Evolutionary conservation across 2,888 invertebrate genomes (phyloP).

Genomic region (Metalampra italica): DNA sequence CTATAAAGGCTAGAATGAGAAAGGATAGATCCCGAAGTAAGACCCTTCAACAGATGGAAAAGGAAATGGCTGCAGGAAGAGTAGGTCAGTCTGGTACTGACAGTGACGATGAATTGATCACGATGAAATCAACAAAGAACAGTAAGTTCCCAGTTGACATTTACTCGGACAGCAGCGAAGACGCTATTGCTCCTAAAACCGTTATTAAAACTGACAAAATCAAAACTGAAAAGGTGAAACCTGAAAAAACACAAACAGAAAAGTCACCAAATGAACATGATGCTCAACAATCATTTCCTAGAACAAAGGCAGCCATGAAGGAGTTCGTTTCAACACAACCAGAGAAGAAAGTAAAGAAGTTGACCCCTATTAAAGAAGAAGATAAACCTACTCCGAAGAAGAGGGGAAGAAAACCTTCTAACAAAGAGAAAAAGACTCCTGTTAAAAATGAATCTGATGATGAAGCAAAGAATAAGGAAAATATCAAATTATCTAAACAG

Average conservation of each 20-base stretch:
- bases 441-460: conserved; percentile 57
- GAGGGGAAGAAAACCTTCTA: conserved; percentile 67
- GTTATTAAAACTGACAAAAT: conserved; percentile 57
- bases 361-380: conserved; percentile 35
- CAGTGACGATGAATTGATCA: conserved; percentile 86
- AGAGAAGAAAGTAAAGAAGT: conserved; percentile 42
- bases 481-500: conserved; percentile 61
- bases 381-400: conserved; percentile 62
- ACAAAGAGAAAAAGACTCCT: conserved; percentile 57
- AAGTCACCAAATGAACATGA: conserved; percentile 82
- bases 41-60: conserved; percentile 84
- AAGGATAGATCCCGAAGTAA: conserved; percentile 77
- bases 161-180: conserved; percentile 90
- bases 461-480: conserved; percentile 72
- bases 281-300: conserved; percentile 82
- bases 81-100: conserved; percentile 82
- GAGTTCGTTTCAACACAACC: conserved; percentile 82
- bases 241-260: conserved; percentile 79
- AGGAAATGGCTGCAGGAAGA: conserved; percentile 81
- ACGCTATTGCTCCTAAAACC: conserved; percentile 38
- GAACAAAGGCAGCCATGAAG: conserved; percentile 92
- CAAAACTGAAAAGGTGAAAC: conserved; percentile 57
- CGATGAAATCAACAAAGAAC: conserved; percentile 77
- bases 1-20: conserved; percentile 51
- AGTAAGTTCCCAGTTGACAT: conserved; percentile 84